Base-by-base conservation (phyloP, 1,140 invertebrate species). In the Calephelis virginiensis region DNA sequence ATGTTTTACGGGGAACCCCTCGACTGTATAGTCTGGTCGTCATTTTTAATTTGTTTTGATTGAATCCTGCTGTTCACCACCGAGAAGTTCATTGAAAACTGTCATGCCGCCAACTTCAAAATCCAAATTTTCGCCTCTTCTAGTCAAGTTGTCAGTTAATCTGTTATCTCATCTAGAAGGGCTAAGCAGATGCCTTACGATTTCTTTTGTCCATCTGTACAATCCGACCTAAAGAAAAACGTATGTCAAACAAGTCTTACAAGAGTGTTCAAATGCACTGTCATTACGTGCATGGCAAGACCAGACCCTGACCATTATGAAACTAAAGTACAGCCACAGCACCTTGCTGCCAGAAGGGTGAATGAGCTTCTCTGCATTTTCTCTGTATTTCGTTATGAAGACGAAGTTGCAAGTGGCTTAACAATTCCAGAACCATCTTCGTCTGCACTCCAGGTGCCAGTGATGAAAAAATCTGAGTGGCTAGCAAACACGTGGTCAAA, bases 391-490 rank as follows among this genome's bases (percentile, higher is more conserved):
- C 0, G 61, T 46, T 47, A 66, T 56, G 65, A 66, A 66, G 59
- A 66, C 59, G 59, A 61, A 49, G 65, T 66, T 73, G 66, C 71
- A 72, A 72, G 61, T 72, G 62, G 64, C 49, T 72, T 73, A 70
- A 73, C 63, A 70, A 70, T 73, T 70, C 68, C 68, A 66, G 68
- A 70, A 73, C 71, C 59, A 49, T 73, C 60, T 73, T 67, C 71
- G 61, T 69, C 56, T 72, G 47, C 62, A 63, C 47, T 63, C 62
- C 47, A 63, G 11, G 17, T 49, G 61, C 17, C 61, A 59, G 64
- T 56, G 38, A 65, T 65, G 50, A 65, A 65, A 65, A 13, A 65
- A 65, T 65, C 64, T 8, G 13, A 65, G 49, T 28, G 64, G 50
- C 61, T 64, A 64, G 50, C 64, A 65, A 65, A 65, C 64, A 40